Evolutionary conservation across 1,140 invertebrate species (phyloP), one percentile per base, ranked within the genome.

Genomic region (Drosophila aff.): DNA sequence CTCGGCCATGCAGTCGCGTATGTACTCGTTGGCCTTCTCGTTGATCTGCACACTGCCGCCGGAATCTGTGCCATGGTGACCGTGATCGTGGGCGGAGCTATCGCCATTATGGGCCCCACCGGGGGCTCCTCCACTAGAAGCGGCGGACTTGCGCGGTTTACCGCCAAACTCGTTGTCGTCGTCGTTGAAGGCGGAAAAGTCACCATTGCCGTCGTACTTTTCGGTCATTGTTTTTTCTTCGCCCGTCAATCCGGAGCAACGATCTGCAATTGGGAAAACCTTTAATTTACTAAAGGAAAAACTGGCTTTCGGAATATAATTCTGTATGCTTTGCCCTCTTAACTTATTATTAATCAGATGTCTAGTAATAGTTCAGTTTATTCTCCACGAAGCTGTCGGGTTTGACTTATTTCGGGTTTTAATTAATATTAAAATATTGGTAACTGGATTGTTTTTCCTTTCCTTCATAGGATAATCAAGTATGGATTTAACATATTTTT

Each of bases 21-120:
- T 95, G 81, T 97, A 97, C 93, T 97, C 96, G 46, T 94, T 95
- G 81, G 95, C 95, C 93, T 96, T 97, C 77, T 96, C 95, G 83
- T 94, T 94, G 57, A 94, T 72, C 84, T 91, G 92, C 90, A 93
- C 44, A 65, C 50, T 86, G 46, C 47, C 61, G 16, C 47, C 58
- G 44, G 59, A 63, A 50, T 66, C 82, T 38, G 64, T 75, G 18
- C 75, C 89, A 47, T 58, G 57, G 40, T 55, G 53, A 21, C 66
- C 82, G 85, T 93, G 93, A 90, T 95, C 94, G 93, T 94, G 93
- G 53, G 62, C 78, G 15, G 68, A 76, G 41, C 68, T 84, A 60
- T 92, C 91, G 44, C 91, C 92, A 44, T 92, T 92, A 41, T 92
- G 92, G 44, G 91, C 72, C 4, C 64, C 67, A 5, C 62, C 57